Conservation (phyloP, 2,113 vertebrate genomes). For the Hystrix brachyura region DNA sequence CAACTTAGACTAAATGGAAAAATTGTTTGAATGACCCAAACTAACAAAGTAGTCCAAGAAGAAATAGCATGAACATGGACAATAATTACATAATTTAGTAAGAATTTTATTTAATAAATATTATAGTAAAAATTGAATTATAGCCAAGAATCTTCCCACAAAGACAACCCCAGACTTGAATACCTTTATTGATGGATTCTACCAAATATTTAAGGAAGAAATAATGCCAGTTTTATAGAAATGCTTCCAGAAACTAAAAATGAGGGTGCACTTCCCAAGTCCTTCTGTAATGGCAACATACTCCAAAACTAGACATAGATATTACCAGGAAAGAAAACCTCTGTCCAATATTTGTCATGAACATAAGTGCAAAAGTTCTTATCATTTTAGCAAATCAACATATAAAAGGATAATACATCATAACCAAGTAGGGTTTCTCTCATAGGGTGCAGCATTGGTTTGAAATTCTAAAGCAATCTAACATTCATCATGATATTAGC, state of each 20-base stretch:
- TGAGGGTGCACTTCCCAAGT: neutral
- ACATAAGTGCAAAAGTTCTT: slow-evolving; percentile 26
- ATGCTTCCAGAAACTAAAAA: slow-evolving; percentile 22
- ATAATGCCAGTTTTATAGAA: neutral
- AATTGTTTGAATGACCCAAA: neutral
- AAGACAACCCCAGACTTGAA: neutral
- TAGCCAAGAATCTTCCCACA: neutral
- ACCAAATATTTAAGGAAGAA: slow-evolving; percentile 3
- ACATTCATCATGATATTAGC: neutral
- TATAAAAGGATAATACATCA: neutral
- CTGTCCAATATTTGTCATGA: neutral
- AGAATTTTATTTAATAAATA: neutral
- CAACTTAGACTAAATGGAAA: neutral
- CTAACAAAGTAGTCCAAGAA: neutral
- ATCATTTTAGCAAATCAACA: neutral
- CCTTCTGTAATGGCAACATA: neutral
- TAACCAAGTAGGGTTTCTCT: neutral
- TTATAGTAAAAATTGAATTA: neutral
- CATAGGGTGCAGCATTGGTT: neutral
- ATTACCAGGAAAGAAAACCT: neutral
- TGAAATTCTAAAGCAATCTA: neutral
- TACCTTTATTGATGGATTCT: neutral
- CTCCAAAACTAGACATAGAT: neutral
- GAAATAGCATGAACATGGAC: neutral
- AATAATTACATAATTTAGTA: neutral